These are phyloP conservation scores for Uromys caudimaculatus DNA, from an alignment of 2,797 vertebrate species.

Conservation along the genomic window DNA sequence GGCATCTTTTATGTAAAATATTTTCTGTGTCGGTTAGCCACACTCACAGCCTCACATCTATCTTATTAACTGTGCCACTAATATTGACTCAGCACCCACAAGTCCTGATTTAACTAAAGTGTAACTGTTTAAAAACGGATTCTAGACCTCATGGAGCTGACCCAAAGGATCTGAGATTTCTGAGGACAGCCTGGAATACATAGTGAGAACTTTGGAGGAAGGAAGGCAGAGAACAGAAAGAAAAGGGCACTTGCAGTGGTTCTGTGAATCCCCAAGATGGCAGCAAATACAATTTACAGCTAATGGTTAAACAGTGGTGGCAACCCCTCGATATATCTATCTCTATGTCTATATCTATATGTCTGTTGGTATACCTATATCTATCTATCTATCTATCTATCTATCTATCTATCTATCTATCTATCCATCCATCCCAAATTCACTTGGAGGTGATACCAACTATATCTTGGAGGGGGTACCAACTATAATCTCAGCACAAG, in stretches of 20 bases:
- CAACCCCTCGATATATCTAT: background rate
- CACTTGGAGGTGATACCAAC: background rate
- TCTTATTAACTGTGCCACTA: background rate
- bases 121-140: background rate
- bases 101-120: background rate
- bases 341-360: background rate
- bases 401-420: background rate
- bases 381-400: background rate
- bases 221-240: background rate
- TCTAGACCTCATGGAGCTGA: background rate
- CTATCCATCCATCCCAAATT: background rate
- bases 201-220: background rate
- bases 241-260: constrained; percentile 23
- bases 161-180: background rate
- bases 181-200: background rate
- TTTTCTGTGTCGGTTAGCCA: background rate
- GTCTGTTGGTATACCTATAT: no score
- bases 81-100: background rate
- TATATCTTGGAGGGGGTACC: background rate
- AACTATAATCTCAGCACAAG: background rate
- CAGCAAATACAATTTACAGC: constrained; percentile 76
- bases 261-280: constrained; percentile 84
- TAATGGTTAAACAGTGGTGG: background rate
- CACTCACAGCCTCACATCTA: background rate
- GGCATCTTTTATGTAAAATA: background rate